A percentile compares a stretch with the other conserved stretches of the same genome.
These are phyloP conservation scores for Morelia viridis DNA, from an alignment of 2,797 vertebrate genomes.

Conservation along the genomic window DNA sequence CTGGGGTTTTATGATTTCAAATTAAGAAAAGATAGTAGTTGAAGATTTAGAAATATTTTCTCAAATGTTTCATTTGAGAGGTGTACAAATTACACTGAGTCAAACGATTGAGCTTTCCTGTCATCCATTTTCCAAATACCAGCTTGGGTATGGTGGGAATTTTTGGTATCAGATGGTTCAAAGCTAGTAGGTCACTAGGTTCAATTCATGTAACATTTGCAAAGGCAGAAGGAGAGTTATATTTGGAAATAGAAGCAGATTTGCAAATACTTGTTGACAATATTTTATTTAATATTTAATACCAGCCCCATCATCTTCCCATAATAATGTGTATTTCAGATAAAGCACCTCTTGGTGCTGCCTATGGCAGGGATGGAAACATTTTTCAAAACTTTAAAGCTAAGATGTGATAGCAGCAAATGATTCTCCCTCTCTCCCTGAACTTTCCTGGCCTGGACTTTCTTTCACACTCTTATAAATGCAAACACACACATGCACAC, in stretches of 20 bases:
- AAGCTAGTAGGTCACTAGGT: not conserved
- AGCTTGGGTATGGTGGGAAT: not conserved
- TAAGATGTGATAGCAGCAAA: not conserved
- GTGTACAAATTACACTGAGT: not conserved
- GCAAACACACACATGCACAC: not conserved
- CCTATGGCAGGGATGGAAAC: not conserved
- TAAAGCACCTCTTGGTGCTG: not conserved
- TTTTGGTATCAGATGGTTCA: not conserved
- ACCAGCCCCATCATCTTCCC: not conserved
- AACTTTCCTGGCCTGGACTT: not conserved
- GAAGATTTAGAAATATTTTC: not conserved
- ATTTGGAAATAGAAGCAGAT: constrained; percentile 3
- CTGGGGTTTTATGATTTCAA: not conserved
- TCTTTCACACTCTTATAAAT: not conserved
- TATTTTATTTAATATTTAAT: not conserved
- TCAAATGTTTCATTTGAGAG: not conserved
- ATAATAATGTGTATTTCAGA: not conserved
- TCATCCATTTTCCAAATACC: not conserved
- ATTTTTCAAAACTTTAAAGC: not conserved
- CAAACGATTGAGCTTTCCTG: not conserved
- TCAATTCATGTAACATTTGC: not conserved
- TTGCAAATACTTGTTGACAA: not conserved
- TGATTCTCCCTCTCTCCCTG: not conserved
- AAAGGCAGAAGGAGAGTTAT: not conserved
- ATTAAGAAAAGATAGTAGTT: not conserved